phyloP scores from a whole-genome alignment of 2,797 vertebrate genomes.

The Pempheris klunzingeri region DNA sequence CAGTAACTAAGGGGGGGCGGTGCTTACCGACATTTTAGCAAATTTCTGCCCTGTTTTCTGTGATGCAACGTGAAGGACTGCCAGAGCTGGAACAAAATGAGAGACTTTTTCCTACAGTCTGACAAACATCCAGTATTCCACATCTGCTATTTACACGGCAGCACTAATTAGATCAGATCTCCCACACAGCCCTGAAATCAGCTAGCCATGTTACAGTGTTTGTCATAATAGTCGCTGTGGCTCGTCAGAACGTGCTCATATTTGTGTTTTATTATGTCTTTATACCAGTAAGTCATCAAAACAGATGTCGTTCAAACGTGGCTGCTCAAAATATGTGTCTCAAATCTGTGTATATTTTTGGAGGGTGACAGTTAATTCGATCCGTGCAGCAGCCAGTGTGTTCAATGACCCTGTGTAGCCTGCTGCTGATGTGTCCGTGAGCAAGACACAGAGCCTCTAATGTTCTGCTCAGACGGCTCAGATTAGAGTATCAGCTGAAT shows the following conservation, averaged over 20 bases:
- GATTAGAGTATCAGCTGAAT: background rate
- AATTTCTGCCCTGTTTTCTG: background rate
- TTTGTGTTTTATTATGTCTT: constrained; percentile 13
- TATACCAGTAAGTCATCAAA: background rate
- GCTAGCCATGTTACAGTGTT: background rate
- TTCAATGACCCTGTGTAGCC: constrained; percentile 2
- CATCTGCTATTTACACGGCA: constrained; percentile 13
- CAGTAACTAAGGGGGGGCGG: background rate
- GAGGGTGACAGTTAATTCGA: constrained; percentile 10
- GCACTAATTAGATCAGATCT: constrained; percentile 13
- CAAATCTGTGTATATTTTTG: too few relatives aligned
- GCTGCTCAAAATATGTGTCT: background rate
- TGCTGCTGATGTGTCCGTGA: constrained; percentile 20
- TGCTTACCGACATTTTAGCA: background rate
- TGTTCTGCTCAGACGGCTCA: constrained; percentile 7
- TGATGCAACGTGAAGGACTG: background rate
- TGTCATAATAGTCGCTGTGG: background rate
- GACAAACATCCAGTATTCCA: constrained; percentile 10
- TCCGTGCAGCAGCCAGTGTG: constrained; percentile 14
- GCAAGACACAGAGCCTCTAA: constrained; percentile 1
- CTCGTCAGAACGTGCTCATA: background rate
- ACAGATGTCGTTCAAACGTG: background rate
- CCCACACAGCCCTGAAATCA: background rate
- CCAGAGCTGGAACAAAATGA: constrained; percentile 1
- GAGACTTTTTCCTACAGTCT: background rate